Evolutionary conservation across 2,797 vertebrate species (phyloP).

Genomic region (Pempheris klunzingeri): DNA sequence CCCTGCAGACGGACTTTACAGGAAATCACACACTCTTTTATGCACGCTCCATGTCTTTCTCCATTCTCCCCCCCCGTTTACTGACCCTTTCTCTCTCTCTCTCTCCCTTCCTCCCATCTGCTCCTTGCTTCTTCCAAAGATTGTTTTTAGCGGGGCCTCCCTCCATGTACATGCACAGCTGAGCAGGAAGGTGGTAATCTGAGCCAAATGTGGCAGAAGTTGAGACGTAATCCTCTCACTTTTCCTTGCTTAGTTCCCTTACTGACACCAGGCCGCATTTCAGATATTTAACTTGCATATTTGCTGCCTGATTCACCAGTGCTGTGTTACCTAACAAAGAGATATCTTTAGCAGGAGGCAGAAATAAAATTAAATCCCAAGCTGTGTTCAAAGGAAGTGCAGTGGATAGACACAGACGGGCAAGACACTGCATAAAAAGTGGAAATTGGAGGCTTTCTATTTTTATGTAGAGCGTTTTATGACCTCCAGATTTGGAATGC

Average conservation of each 20-base stretch:
- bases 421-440: constrained; percentile 42
- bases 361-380: constrained; percentile 1
- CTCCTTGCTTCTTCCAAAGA: constrained; percentile 14
- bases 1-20: constrained; percentile 25
- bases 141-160: constrained; percentile 34
- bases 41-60: background rate
- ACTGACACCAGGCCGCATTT: constrained; percentile 25
- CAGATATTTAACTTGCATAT: constrained; percentile 24
- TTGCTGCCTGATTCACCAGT: constrained; percentile 21
- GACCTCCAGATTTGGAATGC: constrained; percentile 80
- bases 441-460: constrained; percentile 74
- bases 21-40: constrained; percentile 41
- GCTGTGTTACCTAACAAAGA: background rate
- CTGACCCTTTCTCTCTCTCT: background rate
- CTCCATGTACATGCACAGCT: constrained; percentile 38
- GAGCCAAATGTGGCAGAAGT: constrained; percentile 69
- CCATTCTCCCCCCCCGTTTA: constrained; percentile 1
- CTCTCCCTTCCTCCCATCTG: constrained; percentile 29
- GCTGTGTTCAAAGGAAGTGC: constrained; percentile 11
- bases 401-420: constrained; percentile 24
- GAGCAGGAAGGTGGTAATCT: constrained; percentile 64
- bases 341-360: background rate
- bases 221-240: constrained; percentile 47
- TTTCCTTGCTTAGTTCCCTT: constrained; percentile 36
- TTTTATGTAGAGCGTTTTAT: constrained; percentile 74